phyloP scores from a whole-genome alignment of 2,888 invertebrate species.

The Sipha maydis region DNA sequence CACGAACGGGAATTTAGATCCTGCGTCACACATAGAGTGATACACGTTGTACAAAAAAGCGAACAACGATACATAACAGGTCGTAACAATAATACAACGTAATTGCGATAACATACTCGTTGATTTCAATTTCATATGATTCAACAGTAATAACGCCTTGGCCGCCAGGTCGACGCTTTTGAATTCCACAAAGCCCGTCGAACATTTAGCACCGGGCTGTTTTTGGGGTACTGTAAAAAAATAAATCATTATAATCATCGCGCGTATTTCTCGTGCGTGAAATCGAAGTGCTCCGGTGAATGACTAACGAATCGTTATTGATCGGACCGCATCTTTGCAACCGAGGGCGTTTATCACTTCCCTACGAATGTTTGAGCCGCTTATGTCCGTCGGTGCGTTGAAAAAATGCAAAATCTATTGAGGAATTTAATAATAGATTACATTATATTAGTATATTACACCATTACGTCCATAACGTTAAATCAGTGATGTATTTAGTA shows the following conservation, averaged over 20 bases:
- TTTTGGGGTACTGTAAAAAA: conserved; percentile 22
- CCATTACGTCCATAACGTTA: too few relatives aligned
- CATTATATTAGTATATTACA: background rate
- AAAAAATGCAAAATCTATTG: conserved; percentile 51
- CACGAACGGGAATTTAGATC: too few relatives aligned
- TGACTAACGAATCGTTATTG: conserved; percentile 1
- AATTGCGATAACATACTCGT: background rate
- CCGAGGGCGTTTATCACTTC: background rate
- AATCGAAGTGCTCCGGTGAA: background rate
- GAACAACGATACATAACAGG: too few relatives aligned
- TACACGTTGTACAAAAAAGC: too few relatives aligned
- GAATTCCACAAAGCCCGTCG: background rate
- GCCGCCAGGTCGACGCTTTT: conserved; percentile 11
- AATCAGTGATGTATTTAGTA: too few relatives aligned
- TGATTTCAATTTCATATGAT: conserved; percentile 30
- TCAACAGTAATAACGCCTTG: conserved; percentile 14
- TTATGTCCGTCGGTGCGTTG: conserved; percentile 47
- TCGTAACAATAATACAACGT: too few relatives aligned
- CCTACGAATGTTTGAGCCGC: background rate
- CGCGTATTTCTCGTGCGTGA: background rate
- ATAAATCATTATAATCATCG: background rate
- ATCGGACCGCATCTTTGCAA: conserved; percentile 13
- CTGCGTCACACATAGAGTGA: too few relatives aligned
- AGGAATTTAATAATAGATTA: background rate
- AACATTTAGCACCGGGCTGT: background rate